phyloP scores from a whole-genome alignment of 1,140 invertebrate species.

The Hylaeus anthracinus region DNA sequence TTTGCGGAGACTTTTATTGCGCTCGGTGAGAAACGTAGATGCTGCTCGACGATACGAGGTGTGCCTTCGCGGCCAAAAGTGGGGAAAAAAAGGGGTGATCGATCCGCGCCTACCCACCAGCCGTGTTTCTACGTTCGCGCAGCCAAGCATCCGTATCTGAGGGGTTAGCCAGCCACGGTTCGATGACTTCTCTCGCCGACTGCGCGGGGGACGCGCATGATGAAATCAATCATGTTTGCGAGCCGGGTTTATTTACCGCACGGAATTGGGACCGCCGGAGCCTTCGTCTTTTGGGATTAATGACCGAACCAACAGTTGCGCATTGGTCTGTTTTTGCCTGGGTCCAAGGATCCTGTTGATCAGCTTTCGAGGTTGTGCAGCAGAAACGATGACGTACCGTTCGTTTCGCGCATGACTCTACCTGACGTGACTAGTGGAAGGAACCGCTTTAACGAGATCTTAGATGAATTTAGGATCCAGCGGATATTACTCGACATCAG shows the following conservation, averaged over 20 bases:
- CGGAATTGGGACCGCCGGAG: not conserved
- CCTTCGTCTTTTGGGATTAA: no score
- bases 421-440: no score
- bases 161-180: constrained; percentile 56
- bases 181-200: constrained; percentile 50
- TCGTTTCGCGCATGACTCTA: no score
- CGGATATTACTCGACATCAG: no score
- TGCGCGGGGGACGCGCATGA: not conserved
- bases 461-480: no score
- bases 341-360: no score
- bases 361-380: no score
- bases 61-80: not conserved
- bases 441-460: no score
- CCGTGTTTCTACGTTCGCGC: constrained; percentile 45
- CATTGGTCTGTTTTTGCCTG: not conserved
- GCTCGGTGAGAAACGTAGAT: constrained; percentile 45
- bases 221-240: constrained; percentile 43
- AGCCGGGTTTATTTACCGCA: not conserved
- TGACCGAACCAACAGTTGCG: no score
- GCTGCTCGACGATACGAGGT: constrained; percentile 47
- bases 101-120: constrained; percentile 9
- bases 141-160: constrained; percentile 56
- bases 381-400: no score
- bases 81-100: constrained; percentile 24
- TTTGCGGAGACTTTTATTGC: constrained; percentile 72